A percentile compares a stretch with the other conserved stretches of the same genome.
phyloP scores from a whole-genome alignment of 1,140 invertebrate genomes.

The Coenobita brevimanus region DNA sequence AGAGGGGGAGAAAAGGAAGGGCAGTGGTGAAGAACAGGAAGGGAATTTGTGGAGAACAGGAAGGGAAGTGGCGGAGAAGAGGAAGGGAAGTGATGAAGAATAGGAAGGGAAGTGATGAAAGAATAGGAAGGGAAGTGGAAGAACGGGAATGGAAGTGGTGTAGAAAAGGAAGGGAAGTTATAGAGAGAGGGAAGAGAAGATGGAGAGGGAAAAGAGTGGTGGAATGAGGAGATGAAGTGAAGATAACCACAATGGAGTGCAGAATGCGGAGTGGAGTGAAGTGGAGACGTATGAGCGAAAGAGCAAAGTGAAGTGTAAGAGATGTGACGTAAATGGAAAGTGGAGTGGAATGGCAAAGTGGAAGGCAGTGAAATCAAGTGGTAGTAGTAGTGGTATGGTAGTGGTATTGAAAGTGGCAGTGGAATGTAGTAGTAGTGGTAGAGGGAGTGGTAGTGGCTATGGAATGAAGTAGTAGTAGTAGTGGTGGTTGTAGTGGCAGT shows the following conservation, averaged over 20 bases:
- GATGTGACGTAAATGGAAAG: background rate
- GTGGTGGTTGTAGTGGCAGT: no score
- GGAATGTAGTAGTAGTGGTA: no score
- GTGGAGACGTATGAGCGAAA: background rate
- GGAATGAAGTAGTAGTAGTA: no score
- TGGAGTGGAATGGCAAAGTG: background rate
- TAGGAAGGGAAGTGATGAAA: background rate
- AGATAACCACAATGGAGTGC: background rate
- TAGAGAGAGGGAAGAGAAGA: background rate
- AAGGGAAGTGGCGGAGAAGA: background rate
- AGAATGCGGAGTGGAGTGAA: background rate
- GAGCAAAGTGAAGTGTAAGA: background rate
- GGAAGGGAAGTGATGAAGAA: background rate
- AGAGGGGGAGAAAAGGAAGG: background rate
- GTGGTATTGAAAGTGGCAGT: no score
- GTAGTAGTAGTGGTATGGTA: no score
- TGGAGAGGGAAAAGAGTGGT: background rate
- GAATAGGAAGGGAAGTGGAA: background rate
- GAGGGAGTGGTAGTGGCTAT: no score
- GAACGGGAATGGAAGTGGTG: background rate
- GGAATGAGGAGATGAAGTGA: background rate
- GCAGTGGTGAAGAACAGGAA: background rate
- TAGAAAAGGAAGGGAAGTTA: background rate
- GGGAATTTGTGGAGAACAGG: background rate
- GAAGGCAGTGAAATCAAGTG: no score